Conservation (phyloP, 2,113 vertebrate species). For the Eurypyga helias region DNA sequence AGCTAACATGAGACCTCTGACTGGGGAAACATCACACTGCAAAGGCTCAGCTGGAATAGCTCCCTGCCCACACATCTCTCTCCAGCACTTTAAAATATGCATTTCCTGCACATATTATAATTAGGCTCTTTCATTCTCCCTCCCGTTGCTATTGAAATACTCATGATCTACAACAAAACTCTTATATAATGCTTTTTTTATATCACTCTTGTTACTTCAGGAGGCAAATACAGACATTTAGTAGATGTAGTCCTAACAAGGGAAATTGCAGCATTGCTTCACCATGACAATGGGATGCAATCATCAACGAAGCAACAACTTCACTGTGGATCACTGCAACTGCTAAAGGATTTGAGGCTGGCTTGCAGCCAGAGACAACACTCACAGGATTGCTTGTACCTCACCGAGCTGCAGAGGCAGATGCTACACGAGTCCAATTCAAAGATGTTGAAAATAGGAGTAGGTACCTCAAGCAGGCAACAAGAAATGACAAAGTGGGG, state of each 20-base stretch:
- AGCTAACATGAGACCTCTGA: constrained; percentile 1
- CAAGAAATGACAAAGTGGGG: not conserved
- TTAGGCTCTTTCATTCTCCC: constrained; percentile 34
- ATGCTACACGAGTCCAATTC: not conserved
- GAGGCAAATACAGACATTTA: not conserved
- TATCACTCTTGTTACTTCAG: not conserved
- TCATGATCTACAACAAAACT: constrained; percentile 40
- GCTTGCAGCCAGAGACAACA: not conserved
- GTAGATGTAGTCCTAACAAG: not conserved
- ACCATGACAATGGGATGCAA: not conserved
- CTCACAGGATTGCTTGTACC: not conserved
- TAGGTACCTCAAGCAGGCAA: not conserved
- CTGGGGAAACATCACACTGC: not conserved
- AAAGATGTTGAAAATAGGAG: not conserved
- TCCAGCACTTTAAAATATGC: constrained; percentile 19
- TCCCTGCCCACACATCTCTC: constrained; percentile 53
- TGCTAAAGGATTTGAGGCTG: not conserved
- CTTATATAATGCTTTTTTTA: not conserved
- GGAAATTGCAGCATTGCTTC: constrained; percentile 13
- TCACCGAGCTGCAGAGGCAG: not conserved
- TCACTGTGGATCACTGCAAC: not conserved
- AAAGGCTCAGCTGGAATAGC: constrained; percentile 25
- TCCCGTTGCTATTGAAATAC: not conserved
- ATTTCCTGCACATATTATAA: constrained; percentile 42
- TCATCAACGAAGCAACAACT: not conserved